A percentile compares a stretch with the other conserved stretches of the same genome.
Conservation (phyloP, 1,140 invertebrate species). For the Anagrus nilaparvatae region DNA sequence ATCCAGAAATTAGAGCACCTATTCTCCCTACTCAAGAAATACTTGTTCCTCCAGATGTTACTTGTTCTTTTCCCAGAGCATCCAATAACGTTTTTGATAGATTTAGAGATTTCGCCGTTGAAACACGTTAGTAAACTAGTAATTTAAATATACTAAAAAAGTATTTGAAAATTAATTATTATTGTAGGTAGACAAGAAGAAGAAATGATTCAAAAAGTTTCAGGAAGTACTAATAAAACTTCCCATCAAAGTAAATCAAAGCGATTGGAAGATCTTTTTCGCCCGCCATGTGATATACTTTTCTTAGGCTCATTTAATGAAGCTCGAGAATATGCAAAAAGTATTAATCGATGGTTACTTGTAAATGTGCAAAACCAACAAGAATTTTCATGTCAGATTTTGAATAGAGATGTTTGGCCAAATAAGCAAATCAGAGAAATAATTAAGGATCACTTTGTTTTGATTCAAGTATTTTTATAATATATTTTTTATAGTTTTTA, state of each 20-base stretch:
- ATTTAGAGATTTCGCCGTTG: conserved; percentile 56
- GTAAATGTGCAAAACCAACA: conserved; percentile 69
- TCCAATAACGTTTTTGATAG: conserved; percentile 53
- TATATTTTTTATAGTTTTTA: neutral
- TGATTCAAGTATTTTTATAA: conserved; percentile 58
- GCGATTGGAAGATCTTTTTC: conserved; percentile 63
- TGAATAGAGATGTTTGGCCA: conserved; percentile 73
- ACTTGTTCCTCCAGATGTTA: conserved; percentile 34
- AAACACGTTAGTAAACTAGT: conserved; percentile 42
- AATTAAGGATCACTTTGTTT: conserved; percentile 61
- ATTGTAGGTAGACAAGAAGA: conserved; percentile 41
- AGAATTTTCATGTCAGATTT: conserved; percentile 63
- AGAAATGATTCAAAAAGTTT: conserved; percentile 32
- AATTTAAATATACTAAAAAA: neutral
- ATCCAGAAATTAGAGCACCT: conserved; percentile 49
- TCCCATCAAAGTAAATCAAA: conserved; percentile 28
- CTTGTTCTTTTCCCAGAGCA: conserved; percentile 35
- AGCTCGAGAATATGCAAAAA: conserved; percentile 52
- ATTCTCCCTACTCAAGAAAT: conserved; percentile 56
- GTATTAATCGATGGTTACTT: conserved; percentile 59
- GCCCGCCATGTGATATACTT: conserved; percentile 64
- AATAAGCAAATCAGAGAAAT: conserved; percentile 54
- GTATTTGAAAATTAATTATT: conserved; percentile 9
- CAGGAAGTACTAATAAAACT: conserved; percentile 33
- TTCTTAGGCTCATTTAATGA: conserved; percentile 56